Evolutionary conservation across 2,797 vertebrate genomes (phyloP).

Genomic region (Mycteria americana): DNA sequence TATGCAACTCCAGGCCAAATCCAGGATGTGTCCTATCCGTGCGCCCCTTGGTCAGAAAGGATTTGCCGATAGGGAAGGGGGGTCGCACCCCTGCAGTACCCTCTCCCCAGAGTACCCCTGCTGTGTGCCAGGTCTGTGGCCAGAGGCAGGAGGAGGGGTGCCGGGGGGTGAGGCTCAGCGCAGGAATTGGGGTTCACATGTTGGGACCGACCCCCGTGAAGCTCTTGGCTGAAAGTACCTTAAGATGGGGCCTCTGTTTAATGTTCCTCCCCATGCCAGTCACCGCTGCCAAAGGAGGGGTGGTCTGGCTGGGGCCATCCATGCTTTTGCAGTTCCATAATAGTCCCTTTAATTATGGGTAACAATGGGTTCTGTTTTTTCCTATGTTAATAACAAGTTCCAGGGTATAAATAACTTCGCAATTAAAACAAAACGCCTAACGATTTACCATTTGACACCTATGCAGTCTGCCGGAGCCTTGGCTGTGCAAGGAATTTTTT

Average conservation of each 20-base stretch:
- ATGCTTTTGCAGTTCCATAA: neutral
- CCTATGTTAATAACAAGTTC: constrained; percentile 56
- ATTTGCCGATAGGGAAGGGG: neutral
- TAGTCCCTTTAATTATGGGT: constrained; percentile 14
- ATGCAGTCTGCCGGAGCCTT: neutral
- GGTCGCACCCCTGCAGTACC: neutral
- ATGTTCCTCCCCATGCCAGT: neutral
- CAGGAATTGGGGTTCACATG: neutral
- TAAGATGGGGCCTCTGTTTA: neutral
- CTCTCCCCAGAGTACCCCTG: neutral
- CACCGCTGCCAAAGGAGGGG: neutral
- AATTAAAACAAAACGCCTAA: constrained; percentile 50
- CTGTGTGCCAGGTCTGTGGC: neutral
- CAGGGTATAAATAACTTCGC: constrained; percentile 52
- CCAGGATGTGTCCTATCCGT: neutral
- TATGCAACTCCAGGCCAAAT: constrained; percentile 15
- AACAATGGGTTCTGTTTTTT: constrained; percentile 21
- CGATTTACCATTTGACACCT: constrained; percentile 53
- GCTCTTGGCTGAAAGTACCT: neutral
- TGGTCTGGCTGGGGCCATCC: neutral
- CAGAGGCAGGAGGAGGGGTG: neutral
- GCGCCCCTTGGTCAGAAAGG: neutral
- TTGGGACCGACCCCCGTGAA: neutral
- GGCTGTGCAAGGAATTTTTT: neutral
- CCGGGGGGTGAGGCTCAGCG: neutral